Evolutionary conservation across 2,888 invertebrate genomes (phyloP), one percentile per base, ranked within the genome.

Genomic region (Helobdella robusta): DNA sequence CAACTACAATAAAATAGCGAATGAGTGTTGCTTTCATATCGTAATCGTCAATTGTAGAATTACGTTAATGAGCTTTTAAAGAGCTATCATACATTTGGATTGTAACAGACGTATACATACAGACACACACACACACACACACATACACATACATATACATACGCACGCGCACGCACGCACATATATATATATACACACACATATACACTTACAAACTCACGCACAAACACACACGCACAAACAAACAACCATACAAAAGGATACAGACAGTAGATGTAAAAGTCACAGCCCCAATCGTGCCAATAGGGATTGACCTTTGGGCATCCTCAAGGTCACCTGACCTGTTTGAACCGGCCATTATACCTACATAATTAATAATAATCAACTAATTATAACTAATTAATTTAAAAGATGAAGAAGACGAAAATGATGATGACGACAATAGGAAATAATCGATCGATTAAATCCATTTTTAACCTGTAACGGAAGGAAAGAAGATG

Each of bases 401-500:
- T 2, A 28, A 25, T 20, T 20, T 20, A 28, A n/a, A 30, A 4
- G 28, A 32, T 20, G 32, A n/a, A 2, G 23, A 30, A 28, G 11
- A 56, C 5, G 28, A 30, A 30, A 3, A 30, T 25, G n/a, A 56
- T 1, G 56, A 56, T 5, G 1, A 30, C n/a, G 6, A 5, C 20
- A 56, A 30, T 30, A 3, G 4, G 3, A 52, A 5, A 52, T 28
- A 52, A 5, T 52, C n/a, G 11, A 50, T 20, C 15, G 23, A 50
- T 23, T 20, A 50, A 50, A 23, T 11, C 20, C 20, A 40, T 40
- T 15, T 40, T 15, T 50, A 78, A 87, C 95, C 97, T 74, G 98
- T 98, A 54, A 94, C 94, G n/a, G 95, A 95, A 28, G 98, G 98
- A 82, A 99, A 99, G 84, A 97, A 99, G 74, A 99, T 98, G 73